These are phyloP conservation scores for Steinernema carpocapsae DNA, from an alignment of 2,888 invertebrate species.

Conservation along the genomic window DNA sequence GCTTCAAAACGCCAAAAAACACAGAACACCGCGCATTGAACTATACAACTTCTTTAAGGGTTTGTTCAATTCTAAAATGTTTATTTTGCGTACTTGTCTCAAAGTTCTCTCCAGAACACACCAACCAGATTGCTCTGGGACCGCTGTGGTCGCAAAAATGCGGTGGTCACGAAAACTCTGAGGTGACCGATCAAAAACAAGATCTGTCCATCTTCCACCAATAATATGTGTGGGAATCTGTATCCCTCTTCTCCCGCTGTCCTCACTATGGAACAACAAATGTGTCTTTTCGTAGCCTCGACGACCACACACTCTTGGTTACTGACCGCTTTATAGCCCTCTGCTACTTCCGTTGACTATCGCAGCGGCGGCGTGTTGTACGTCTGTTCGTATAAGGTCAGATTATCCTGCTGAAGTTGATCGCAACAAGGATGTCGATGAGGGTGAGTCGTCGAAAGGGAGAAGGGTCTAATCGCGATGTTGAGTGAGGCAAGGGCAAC, in stretches of 20 bases:
- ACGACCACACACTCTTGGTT: background rate
- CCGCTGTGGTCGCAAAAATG: too few species aligned
- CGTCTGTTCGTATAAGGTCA: slow-evolving; percentile 33
- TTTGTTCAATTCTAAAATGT: too few species aligned
- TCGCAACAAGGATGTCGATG: background rate
- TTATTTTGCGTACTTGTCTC: too few species aligned
- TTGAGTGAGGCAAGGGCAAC: background rate
- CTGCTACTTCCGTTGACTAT: background rate
- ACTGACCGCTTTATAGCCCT: background rate
- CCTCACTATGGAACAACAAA: too few species aligned
- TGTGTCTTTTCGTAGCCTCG: background rate
- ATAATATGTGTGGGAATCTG: slow-evolving; percentile 19
- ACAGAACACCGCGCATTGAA: too few species aligned
- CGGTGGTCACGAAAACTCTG: too few species aligned
- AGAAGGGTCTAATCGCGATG: background rate
- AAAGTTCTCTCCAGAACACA: too few species aligned
- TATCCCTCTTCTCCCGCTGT: background rate
- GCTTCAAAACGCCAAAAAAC: too few species aligned
- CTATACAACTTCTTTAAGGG: too few species aligned
- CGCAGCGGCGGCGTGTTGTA: slow-evolving; percentile 29
- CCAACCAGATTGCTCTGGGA: too few species aligned
- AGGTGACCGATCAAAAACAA: slow-evolving; percentile 11
- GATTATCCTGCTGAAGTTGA: background rate
- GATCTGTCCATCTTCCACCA: background rate
- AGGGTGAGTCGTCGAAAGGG: background rate